Percentiles rank a stretch among this genome's conserved stretches.
These are phyloP conservation scores for Pseudanteris insignis DNA, from an alignment of 2,888 invertebrate genomes.

Conservation along the genomic window DNA sequence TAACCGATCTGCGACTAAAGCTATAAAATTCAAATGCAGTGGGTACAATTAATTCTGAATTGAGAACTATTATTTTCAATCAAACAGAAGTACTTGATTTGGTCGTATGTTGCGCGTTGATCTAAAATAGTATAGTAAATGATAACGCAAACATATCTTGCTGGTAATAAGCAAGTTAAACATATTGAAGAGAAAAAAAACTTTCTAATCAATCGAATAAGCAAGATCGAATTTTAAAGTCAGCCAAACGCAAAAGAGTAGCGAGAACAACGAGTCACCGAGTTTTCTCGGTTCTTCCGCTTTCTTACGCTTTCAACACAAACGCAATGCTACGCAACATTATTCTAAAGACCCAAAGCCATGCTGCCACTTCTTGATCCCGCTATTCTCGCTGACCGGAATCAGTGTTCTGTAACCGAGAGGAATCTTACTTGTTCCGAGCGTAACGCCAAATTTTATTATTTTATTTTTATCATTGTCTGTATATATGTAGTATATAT, in stretches of 20 bases:
- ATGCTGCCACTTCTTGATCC: constrained; percentile 54
- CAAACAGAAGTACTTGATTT: too few species aligned
- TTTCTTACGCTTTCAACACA: constrained; percentile 54
- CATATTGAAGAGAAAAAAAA: constrained; percentile 8
- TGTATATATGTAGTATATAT: too few species aligned
- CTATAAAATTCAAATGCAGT: too few species aligned
- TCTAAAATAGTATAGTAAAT: too few species aligned
- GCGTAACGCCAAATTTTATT: too few species aligned
- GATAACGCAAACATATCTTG: too few species aligned
- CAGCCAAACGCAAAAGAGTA: constrained; percentile 7
- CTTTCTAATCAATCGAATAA: constrained; percentile 34
- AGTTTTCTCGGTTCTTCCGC: constrained; percentile 32
- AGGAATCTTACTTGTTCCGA: constrained; percentile 20
- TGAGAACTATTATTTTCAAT: too few species aligned
- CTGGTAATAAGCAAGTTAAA: not conserved
- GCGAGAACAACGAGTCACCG: constrained; percentile 8
- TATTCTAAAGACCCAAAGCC: constrained; percentile 48
- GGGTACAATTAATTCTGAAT: too few species aligned
- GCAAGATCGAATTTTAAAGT: constrained; percentile 15
- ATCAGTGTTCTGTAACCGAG: constrained; percentile 62
- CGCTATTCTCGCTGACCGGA: constrained; percentile 65
- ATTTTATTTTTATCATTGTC: too few species aligned
- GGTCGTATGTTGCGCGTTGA: too few species aligned
- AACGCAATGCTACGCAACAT: constrained; percentile 41
- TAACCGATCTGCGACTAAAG: too few species aligned